These are phyloP conservation scores for Lycocorax pyrrhopterus DNA, from an alignment of 2,113 vertebrate species.

Conservation along the genomic window DNA sequence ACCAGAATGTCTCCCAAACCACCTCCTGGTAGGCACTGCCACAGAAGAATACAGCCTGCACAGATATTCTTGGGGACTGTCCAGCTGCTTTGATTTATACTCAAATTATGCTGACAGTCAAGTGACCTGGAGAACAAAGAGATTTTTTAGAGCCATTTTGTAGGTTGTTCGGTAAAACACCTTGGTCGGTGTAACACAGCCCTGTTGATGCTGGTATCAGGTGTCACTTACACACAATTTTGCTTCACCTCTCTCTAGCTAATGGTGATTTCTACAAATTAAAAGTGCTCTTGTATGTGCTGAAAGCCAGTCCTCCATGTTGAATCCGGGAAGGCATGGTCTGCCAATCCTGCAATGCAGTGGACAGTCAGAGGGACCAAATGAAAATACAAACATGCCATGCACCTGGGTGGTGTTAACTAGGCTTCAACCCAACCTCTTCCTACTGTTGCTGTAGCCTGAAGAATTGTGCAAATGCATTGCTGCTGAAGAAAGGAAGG, in stretches of 20 bases:
- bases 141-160: background rate
- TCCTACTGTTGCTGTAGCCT: background rate
- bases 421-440: background rate
- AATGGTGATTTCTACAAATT: background rate
- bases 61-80: background rate
- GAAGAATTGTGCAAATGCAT: background rate
- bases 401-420: background rate
- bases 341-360: background rate
- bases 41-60: background rate
- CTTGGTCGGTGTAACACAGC: accelerated
- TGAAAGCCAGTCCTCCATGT: background rate
- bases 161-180: background rate
- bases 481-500: background rate
- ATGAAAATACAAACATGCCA: background rate
- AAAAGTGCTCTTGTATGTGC: background rate
- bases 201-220: background rate
- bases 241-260: background rate
- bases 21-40: background rate
- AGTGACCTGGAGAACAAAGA: background rate
- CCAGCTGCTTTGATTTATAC: background rate
- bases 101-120: background rate
- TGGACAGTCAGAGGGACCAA: accelerated
- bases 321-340: accelerated
- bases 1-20: background rate
- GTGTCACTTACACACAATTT: background rate